Base-by-base conservation (phyloP, 2,888 invertebrate species). In the Rotaria sp. region DNA sequence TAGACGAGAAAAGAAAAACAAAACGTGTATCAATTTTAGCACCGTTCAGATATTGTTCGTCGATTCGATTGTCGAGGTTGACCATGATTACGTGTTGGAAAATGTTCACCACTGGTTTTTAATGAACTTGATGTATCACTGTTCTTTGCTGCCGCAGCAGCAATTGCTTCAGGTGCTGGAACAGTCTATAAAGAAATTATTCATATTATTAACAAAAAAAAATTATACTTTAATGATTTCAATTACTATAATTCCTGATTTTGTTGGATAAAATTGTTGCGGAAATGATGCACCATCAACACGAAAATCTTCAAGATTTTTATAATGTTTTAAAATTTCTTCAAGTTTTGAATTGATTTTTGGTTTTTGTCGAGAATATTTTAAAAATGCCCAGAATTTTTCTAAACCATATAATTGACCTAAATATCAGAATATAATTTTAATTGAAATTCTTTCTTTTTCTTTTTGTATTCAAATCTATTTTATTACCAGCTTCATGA, bases 311-410 rank as follows among this genome's bases (percentile, higher is more conserved):
- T 92, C 92, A 35, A 91, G 89, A 48, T 90, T 89, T 88, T 92
- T 92, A 88, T 90, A 92, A 87, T 91, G 91, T 50, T 90, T 89
- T 87, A 92, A 89, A 88, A 91, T 90, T 41, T 90, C 89, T 84
- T 90, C 89, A 85, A 92, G 88, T 85, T 89, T 90, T 7, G 90
- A 89, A 86, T 91, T 90, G 45, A 92, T 89, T 57, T 91, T 91
- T 85, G 84, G 85, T 41, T 85, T 85, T 52, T 80, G 52, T 59
- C 85, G 85, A 8, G 91, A 97, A 93, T 97, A 98, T 92, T 97
- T 97, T 87, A 96, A 93, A 93, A 98, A 99, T 84, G 97, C 97
- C 96, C 98, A 97, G 92, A 99, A 99, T 92, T 99, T 99, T 92
- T 99, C 99, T 88, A 99, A 92, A 48, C 98, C 99, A 92, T 99